Evolutionary conservation across 2,797 vertebrate species (phyloP), one percentile per base, ranked within the genome.

Genomic region (Triplophysa yarkandensis): DNA sequence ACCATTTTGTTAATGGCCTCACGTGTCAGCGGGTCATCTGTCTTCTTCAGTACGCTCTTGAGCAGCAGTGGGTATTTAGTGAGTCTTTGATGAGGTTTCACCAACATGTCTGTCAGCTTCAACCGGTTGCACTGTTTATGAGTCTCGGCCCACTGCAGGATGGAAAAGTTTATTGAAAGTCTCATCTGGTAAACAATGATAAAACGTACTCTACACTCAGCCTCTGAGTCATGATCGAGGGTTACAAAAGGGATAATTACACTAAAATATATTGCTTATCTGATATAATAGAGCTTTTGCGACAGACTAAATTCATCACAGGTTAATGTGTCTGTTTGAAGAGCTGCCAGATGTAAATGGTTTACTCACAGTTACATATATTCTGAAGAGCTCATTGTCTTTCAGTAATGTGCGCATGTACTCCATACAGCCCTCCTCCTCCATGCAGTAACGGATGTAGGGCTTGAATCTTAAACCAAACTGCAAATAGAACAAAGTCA

Each of bases 21-120:
- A 0, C 94, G 93, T 23, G 91, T 82, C 0, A 74, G 58, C 0
- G 86, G 83, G 21, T 96, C 95, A 0, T 98, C 96, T 0, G 96
- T 99, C 88, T 95, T 98, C 86, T 98, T 95, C 32, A 97, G 91
- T 21, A 99, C 79, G 0, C 95, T 96, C 86, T 98, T 98, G 82
- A 99, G 94, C 21, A 99, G 92, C 69, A 99, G 94, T 0, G 97
- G 97, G 67, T 98, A 99, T 78, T 98, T 99, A 87, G 97, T 99
- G 71, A 99, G 94, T 61, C 97, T 92, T 88, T 98, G 97, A 84
- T 98, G 97, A 3, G 97, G 97, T 84, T 97, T 98, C 13, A 95
- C 97, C 83, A 99, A 79, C 97, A 99, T 99, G 90, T 99, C 97
- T 0, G 94, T 93, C 81, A 99, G 90, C 85, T 98, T 98, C 86